phyloP scores from a whole-genome alignment of 1,140 invertebrate species.

The Gonioctena quinquepunctata region DNA sequence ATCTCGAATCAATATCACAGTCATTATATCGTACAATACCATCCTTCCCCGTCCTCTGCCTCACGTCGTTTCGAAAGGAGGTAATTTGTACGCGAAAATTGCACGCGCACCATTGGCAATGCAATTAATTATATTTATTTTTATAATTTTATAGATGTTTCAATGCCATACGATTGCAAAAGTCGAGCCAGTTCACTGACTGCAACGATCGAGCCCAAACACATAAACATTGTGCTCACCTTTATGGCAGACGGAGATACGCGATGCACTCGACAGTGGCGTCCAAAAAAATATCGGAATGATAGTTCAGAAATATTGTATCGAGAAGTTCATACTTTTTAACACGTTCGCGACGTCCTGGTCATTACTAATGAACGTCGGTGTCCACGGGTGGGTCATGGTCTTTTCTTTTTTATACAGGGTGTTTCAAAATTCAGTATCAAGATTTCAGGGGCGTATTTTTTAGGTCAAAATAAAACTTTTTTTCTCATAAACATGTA shows the following conservation, averaged over 20 bases:
- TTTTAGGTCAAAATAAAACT: too few species aligned
- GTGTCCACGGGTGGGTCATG: too few species aligned
- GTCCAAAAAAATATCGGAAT: too few species aligned
- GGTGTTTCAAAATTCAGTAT: too few species aligned
- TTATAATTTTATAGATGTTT: conserved; percentile 39
- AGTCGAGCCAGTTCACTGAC: conserved; percentile 45
- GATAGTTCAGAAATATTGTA: too few species aligned
- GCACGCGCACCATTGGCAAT: background rate
- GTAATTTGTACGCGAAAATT: conserved; percentile 1
- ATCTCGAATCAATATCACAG: background rate
- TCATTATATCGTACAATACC: background rate
- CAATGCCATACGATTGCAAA: conserved; percentile 47
- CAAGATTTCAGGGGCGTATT: too few species aligned
- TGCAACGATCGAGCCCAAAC: conserved; percentile 44
- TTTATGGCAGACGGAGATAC: conserved; percentile 24
- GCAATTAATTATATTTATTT: conserved; percentile 23
- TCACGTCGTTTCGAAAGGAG: background rate
- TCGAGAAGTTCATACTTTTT: too few species aligned
- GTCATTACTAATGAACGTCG: too few species aligned
- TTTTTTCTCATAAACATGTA: too few species aligned
- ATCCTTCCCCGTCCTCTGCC: background rate
- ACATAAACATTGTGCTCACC: conserved; percentile 38
- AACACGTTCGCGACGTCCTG: too few species aligned
- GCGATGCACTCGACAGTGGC: background rate
- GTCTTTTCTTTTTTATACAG: too few species aligned